These are phyloP conservation scores for Malacoctenus gilli DNA, from an alignment of 2,797 vertebrate genomes.

Conservation along the genomic window DNA sequence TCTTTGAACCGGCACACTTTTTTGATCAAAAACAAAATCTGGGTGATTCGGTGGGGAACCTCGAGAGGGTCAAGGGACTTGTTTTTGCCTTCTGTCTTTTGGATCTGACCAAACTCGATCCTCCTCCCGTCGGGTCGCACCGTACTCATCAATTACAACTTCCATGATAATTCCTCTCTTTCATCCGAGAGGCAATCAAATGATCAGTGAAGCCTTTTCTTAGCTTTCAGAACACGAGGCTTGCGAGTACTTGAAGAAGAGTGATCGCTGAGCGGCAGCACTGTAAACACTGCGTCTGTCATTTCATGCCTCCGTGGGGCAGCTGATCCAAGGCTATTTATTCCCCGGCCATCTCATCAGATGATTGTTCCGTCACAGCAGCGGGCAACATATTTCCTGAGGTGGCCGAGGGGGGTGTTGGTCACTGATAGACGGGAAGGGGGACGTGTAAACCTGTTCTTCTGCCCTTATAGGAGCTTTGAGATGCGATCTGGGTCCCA, in stretches of 20 bases:
- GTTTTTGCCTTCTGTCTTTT: too few species aligned
- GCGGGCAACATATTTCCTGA: constrained; percentile 10
- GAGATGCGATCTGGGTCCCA: too few species aligned
- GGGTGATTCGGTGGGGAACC: neutral
- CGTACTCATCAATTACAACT: too few species aligned
- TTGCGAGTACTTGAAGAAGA: neutral
- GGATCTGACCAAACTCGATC: too few species aligned
- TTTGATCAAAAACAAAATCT: constrained; percentile 9
- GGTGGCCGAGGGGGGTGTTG: neutral
- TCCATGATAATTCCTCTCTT: too few species aligned
- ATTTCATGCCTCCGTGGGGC: constrained; percentile 24
- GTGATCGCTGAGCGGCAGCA: neutral
- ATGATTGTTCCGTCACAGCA: constrained; percentile 33
- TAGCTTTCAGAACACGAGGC: neutral
- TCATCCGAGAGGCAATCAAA: too few species aligned
- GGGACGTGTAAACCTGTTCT: neutral
- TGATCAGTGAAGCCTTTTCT: too few species aligned
- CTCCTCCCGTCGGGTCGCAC: too few species aligned
- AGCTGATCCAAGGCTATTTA: constrained; percentile 67
- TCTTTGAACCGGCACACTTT: constrained; percentile 31
- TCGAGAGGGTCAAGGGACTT: neutral
- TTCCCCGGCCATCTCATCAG: constrained; percentile 36
- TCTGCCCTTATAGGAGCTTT: neutral
- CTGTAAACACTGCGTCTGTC: constrained; percentile 42
- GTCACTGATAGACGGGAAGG: neutral